A percentile compares a stretch with the other conserved stretches of the same genome.
These are phyloP conservation scores for Xyrichtys novacula DNA, from an alignment of 2,797 vertebrate species.

Conservation along the genomic window DNA sequence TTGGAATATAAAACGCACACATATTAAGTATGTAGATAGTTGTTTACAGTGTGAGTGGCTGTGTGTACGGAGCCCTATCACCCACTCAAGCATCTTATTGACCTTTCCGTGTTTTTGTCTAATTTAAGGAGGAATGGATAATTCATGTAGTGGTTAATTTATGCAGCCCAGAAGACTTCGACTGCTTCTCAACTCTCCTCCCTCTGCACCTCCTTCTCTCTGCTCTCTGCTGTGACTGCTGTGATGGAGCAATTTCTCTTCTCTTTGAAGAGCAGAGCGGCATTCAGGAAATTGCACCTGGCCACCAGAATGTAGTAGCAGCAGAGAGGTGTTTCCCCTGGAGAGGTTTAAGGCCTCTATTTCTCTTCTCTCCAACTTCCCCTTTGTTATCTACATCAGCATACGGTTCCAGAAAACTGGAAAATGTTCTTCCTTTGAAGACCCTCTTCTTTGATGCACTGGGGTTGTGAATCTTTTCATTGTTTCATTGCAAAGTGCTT, in stretches of 20 bases:
- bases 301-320: slow-evolving; percentile 50
- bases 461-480: slow-evolving; percentile 73
- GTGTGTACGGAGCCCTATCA: slow-evolving; percentile 8
- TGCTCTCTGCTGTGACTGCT: slow-evolving; percentile 20
- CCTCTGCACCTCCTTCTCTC: background rate
- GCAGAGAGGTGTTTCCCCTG: slow-evolving; percentile 69
- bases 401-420: slow-evolving; percentile 54
- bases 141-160: slow-evolving; percentile 53
- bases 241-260: slow-evolving; percentile 57
- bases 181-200: slow-evolving; percentile 26
- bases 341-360: slow-evolving; percentile 68
- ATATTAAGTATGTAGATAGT: slow-evolving; percentile 44
- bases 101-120: slow-evolving; percentile 51
- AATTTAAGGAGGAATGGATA: slow-evolving; percentile 45
- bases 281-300: slow-evolving; percentile 62
- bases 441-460: slow-evolving; percentile 66
- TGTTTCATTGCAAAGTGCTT: slow-evolving; percentile 68
- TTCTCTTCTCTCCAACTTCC: slow-evolving; percentile 55
- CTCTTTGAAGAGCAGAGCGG: slow-evolving; percentile 55
- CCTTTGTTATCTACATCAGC: slow-evolving; percentile 71
- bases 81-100: slow-evolving; percentile 45
- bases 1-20: slow-evolving; percentile 40
- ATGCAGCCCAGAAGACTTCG: slow-evolving; percentile 38
- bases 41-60: slow-evolving; percentile 24
- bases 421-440: slow-evolving; percentile 75